These are phyloP conservation scores for Ahaetulla prasina DNA, from an alignment of 2,113 vertebrate species.

Conservation along the genomic window DNA sequence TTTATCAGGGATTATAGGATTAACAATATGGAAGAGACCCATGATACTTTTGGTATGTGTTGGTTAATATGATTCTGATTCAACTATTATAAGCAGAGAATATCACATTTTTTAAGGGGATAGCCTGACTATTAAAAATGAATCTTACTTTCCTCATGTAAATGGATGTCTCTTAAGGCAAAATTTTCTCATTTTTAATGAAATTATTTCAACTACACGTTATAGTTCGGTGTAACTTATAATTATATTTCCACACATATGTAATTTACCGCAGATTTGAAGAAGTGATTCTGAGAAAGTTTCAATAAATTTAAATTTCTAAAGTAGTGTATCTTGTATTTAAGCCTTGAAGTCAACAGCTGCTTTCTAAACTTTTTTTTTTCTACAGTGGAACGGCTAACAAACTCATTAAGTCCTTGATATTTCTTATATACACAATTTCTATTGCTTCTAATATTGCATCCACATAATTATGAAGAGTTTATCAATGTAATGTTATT, in stretches of 20 bases:
- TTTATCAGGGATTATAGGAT: constrained; percentile 80
- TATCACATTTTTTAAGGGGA: background rate
- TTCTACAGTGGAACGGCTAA: background rate
- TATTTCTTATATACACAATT: background rate
- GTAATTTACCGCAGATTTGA: background rate
- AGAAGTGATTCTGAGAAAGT: background rate
- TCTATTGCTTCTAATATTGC: background rate
- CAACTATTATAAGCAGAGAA: background rate
- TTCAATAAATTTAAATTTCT: background rate
- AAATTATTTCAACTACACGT: background rate
- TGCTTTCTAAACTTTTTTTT: background rate
- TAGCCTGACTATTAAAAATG: background rate
- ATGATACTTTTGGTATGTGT: constrained; percentile 79
- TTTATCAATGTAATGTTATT: background rate
- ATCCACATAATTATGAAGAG: background rate
- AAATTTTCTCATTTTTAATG: background rate
- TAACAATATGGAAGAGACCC: constrained; percentile 80
- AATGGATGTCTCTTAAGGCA: constrained; percentile 9
- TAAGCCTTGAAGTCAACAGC: background rate
- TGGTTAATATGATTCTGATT: constrained; percentile 14
- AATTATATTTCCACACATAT: background rate
- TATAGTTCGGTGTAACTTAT: background rate
- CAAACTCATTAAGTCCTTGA: background rate
- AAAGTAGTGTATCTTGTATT: background rate
- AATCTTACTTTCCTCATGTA: background rate